phyloP scores from a whole-genome alignment of 1,140 invertebrate genomes.

The Centruroides sculpturatus region DNA sequence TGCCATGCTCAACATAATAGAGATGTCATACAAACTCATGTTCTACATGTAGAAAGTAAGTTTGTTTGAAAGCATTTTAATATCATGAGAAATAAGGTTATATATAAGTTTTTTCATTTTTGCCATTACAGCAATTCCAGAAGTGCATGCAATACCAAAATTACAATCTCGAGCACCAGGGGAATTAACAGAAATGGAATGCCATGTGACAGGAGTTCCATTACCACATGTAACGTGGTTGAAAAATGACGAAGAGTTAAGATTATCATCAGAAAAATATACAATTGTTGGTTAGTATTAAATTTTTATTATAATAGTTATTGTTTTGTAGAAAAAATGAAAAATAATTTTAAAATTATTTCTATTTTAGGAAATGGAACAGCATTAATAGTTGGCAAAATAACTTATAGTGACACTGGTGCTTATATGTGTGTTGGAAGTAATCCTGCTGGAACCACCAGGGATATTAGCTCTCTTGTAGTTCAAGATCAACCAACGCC shows the following conservation, averaged over 20 bases:
- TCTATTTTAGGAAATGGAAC: constrained; percentile 42
- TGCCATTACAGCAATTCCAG: constrained; percentile 40
- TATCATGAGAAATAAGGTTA: not conserved
- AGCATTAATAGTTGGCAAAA: constrained; percentile 45
- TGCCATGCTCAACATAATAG: constrained; percentile 59
- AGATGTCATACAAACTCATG: constrained; percentile 57
- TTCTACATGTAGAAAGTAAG: constrained; percentile 61
- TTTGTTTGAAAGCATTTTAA: not conserved
- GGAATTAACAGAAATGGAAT: constrained; percentile 49
- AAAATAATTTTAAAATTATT: not conserved
- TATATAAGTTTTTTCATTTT: constrained; percentile 9
- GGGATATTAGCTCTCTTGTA: constrained; percentile 53
- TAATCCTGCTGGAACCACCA: constrained; percentile 49
- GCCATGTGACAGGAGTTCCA: constrained; percentile 52
- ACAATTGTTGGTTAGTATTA: constrained; percentile 37
- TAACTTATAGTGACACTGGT: constrained; percentile 55
- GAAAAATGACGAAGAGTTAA: constrained; percentile 52
- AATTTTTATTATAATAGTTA: too few relatives aligned
- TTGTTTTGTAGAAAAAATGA: too few relatives aligned
- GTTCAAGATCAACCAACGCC: constrained; percentile 52
- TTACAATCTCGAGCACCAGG: constrained; percentile 49
- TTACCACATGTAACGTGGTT: constrained; percentile 44
- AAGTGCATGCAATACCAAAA: constrained; percentile 49
- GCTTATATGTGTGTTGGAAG: constrained; percentile 62
- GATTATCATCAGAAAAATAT: constrained; percentile 40